Base-by-base conservation (phyloP, 2,888 invertebrate species). In the Platypus cylindrus region DNA sequence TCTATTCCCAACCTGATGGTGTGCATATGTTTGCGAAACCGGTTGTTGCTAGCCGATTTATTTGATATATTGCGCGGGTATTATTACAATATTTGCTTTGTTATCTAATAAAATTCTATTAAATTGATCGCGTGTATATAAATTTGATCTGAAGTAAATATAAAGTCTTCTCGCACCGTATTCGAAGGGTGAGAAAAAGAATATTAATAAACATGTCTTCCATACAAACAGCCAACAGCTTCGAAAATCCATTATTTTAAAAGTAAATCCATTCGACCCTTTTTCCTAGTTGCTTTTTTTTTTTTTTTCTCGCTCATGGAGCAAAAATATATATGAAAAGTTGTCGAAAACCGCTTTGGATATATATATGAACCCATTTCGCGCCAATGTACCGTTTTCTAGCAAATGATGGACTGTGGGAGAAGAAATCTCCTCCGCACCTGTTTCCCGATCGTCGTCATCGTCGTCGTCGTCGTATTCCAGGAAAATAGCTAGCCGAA, bases 391-490 rank as follows among this genome's bases (percentile, higher is more conserved):
- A 56, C 54, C 52, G 55, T 55, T 52, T 45, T 45, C 49, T 45
- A 45, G 49, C 48, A 49, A 49, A 52, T 58, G 58, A 58, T 58
- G 52, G 51, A 58, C 55, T 53, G 56, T 58, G 58, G 52, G 58
- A 58, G 50, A 49, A 49, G 45, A 46, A 37, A 43, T 50, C 49
- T 53, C 49, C 46, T 44, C 44, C 43, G 41, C 56, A 56, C 50
- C 58, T 56, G 56, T 38, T 45, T 43, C 47, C 45, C 44, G 32
- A 48, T 50, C 51, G 43, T 46, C 46, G 38, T 32, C 36, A 37
- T 36, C 37, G 41, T 40, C 47, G 38, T 36, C 42, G 30, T 38
- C 39, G 37, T 37, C 37, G 34, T 46, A 51, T 47, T 20, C 20
- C 7, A 20, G 9, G 20, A 16, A 13, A 8, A 14, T 9, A 27